Conservation (phyloP, 2,113 vertebrate species). For the Haliaeetus leucogaster region DNA sequence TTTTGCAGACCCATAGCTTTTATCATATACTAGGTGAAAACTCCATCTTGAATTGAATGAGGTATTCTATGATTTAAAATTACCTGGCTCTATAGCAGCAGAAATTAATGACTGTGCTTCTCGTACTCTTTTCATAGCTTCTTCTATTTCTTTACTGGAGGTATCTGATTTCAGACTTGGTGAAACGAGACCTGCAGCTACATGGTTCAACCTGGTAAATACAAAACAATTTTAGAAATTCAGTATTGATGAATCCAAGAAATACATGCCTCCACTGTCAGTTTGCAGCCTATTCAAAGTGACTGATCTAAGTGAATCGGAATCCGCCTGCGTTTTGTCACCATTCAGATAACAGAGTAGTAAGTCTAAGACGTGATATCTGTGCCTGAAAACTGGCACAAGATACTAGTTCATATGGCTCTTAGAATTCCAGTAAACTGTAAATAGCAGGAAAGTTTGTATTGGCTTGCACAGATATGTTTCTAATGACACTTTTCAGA, state of each 20-base stretch:
- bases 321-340: too few relatives aligned
- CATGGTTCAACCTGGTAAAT: constrained; percentile 85
- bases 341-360: not conserved
- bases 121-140: constrained; percentile 96
- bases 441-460: not conserved
- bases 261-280: accelerated
- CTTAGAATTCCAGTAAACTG: not conserved
- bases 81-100: constrained; percentile 97
- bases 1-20: not conserved
- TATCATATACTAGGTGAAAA: accelerated
- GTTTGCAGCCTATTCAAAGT: not conserved
- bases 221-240: not conserved
- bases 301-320: too few relatives aligned
- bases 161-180: constrained; percentile 90
- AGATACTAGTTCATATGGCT: accelerated
- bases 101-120: constrained; percentile 98
- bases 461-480: not conserved
- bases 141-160: constrained; percentile 98
- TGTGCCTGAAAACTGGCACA: not conserved
- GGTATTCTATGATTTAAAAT: not conserved
- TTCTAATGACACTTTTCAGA: not conserved
- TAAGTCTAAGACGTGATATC: too few relatives aligned
- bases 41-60: not conserved
- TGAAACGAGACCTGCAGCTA: constrained; percentile 89
- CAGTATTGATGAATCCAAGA: accelerated